phyloP scores from a whole-genome alignment of 2,113 vertebrate genomes.

The Ophthalmolycus amberensis region DNA sequence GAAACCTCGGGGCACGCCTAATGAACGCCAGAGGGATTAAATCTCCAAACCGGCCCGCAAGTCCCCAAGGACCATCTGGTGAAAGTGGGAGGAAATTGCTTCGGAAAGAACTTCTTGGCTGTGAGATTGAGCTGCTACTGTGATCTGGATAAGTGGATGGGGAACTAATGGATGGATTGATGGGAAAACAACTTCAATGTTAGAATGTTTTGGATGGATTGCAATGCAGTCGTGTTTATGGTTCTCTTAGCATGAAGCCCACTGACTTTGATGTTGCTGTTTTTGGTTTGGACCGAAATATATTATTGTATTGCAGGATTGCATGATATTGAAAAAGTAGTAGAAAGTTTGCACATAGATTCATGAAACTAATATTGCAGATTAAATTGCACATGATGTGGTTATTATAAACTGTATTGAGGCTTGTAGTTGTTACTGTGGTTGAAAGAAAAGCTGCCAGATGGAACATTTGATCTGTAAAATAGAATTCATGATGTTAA shows the following conservation, averaged over 20 bases:
- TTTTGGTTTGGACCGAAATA: too few species aligned
- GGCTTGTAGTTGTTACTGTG: too few species aligned
- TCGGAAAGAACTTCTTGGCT: not conserved
- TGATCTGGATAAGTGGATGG: conserved; percentile 6
- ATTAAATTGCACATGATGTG: too few species aligned
- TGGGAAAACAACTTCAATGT: conserved; percentile 9
- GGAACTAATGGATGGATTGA: conserved; percentile 23
- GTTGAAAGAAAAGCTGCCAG: too few species aligned
- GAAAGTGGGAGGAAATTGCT: conserved; percentile 23
- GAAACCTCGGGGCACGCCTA: not conserved
- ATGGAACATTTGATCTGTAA: not conserved
- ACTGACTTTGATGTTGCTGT: not conserved
- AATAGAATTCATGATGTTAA: not conserved
- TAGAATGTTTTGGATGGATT: not conserved
- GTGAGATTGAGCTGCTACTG: not conserved
- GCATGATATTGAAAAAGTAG: too few species aligned
- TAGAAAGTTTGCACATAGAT: too few species aligned
- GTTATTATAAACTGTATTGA: too few species aligned
- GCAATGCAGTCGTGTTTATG: not conserved
- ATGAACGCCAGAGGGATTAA: not conserved
- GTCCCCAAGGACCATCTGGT: conserved; percentile 2
- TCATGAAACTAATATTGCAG: too few species aligned
- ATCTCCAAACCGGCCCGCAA: not conserved
- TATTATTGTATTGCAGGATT: too few species aligned
- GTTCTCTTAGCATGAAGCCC: not conserved